Evolutionary conservation across 2,888 invertebrate genomes (phyloP).

Genomic region (Cosmia trapezina): DNA sequence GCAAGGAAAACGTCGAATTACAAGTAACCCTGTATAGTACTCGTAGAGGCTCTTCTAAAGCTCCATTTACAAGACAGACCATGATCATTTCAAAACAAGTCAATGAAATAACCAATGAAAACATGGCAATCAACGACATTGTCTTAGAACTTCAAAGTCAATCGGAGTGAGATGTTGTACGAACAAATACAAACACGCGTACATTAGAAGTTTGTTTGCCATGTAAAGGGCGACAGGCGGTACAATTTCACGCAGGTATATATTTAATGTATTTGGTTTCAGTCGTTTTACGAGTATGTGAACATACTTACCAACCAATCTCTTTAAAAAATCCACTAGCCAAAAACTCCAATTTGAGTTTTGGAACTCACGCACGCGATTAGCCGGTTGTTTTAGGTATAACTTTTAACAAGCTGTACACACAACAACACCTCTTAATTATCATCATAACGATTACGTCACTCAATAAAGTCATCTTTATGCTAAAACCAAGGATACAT

Average conservation of each 20-base stretch:
- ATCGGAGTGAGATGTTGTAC: slow-evolving; percentile 60
- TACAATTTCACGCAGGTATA: slow-evolving; percentile 1
- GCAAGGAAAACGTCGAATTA: too few relatives aligned
- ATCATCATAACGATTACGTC: not conserved
- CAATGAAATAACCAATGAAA: slow-evolving; percentile 62
- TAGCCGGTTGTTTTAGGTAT: too few relatives aligned
- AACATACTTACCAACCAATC: too few relatives aligned
- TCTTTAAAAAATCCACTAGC: too few relatives aligned
- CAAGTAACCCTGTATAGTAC: not conserved
- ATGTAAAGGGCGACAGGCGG: not conserved
- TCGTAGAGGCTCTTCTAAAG: not conserved
- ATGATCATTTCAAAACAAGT: slow-evolving; percentile 27
- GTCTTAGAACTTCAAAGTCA: slow-evolving; percentile 66
- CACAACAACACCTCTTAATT: not conserved
- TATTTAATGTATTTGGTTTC: not conserved
- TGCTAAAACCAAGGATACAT: slow-evolving; percentile 18
- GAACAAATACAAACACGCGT: slow-evolving; percentile 64
- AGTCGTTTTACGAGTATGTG: not conserved
- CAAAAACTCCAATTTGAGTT: too few relatives aligned
- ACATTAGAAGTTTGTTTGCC: slow-evolving; percentile 65
- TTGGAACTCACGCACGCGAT: too few relatives aligned
- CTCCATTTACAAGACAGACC: not conserved
- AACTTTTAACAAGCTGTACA: not conserved
- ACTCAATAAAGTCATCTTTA: slow-evolving; percentile 20
- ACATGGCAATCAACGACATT: slow-evolving; percentile 63